Conservation (phyloP, 2,797 vertebrate species). For the Petrocephalus schoutedeni region DNA sequence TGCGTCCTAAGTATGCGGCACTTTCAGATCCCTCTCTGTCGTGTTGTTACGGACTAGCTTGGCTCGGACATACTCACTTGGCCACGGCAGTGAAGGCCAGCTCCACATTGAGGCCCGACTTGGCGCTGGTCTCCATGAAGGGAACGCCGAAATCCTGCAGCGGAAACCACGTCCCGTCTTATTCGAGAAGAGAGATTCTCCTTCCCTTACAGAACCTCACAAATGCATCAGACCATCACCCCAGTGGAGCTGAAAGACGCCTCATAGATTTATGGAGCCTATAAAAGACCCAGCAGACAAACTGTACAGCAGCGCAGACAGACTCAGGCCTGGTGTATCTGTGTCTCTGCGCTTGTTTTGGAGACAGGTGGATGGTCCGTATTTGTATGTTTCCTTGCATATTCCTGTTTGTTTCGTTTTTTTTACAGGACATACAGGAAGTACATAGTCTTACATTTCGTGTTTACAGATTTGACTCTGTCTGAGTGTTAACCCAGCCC, state of each 20-base stretch:
- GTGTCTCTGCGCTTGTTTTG: background rate
- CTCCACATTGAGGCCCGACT: slow-evolving; percentile 83
- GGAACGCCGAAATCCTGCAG: slow-evolving; percentile 84
- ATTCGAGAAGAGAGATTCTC: background rate
- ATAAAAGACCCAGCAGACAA: background rate
- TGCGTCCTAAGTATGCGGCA: background rate
- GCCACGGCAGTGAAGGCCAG: slow-evolving; percentile 85
- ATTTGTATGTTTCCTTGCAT: background rate
- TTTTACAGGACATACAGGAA: background rate
- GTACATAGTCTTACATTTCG: background rate
- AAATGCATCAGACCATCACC: background rate
- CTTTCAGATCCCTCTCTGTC: background rate
- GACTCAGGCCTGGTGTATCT: background rate
- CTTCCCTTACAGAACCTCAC: background rate
- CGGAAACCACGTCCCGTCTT: background rate
- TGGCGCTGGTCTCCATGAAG: slow-evolving; percentile 92
- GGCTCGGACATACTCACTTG: slow-evolving; percentile 67
- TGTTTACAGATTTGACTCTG: background rate
- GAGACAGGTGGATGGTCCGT: background rate
- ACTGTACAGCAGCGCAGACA: background rate
- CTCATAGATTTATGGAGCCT: background rate
- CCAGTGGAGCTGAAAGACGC: background rate
- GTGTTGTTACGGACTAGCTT: background rate
- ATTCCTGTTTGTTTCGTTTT: background rate
- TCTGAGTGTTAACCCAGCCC: background rate